These are phyloP conservation scores for Clarias platycephalus DNA, from an alignment of 2,797 vertebrate genomes.

Conservation along the genomic window DNA sequence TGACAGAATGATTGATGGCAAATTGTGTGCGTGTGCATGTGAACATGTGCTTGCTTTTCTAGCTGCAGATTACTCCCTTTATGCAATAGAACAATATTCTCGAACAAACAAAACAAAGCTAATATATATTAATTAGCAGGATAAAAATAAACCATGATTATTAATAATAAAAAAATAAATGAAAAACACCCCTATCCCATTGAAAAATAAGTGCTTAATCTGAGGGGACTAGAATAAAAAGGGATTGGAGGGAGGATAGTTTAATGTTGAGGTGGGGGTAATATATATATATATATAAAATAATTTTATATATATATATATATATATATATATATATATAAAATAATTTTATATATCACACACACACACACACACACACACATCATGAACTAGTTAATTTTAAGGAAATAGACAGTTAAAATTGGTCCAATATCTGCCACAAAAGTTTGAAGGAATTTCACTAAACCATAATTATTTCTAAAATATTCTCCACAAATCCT, in stretches of 20 bases:
- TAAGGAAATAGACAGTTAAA: slow-evolving; percentile 24
- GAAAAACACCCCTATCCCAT: not conserved
- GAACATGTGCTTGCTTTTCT: slow-evolving; percentile 11
- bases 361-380: too few relatives aligned
- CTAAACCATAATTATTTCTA: slow-evolving; percentile 65
- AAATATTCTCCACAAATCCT: slow-evolving; percentile 54
- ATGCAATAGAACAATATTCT: slow-evolving; percentile 54
- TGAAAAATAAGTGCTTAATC: slow-evolving; percentile 25
- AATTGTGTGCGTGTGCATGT: not conserved
- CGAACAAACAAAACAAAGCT: slow-evolving; percentile 43
- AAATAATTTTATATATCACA: too few relatives aligned
- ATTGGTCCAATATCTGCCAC: slow-evolving; percentile 63
- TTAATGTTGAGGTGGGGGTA: slow-evolving; percentile 53
- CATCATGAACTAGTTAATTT: not conserved
- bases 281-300: too few relatives aligned
- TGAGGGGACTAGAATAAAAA: not conserved
- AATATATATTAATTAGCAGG: slow-evolving; percentile 12
- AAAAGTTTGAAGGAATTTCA: slow-evolving; percentile 46
- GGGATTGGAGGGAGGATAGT: slow-evolving; percentile 40
- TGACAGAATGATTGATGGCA: slow-evolving; percentile 28
- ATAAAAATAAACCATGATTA: slow-evolving; percentile 29
- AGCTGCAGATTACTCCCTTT: slow-evolving; percentile 22
- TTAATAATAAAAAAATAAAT: not conserved
- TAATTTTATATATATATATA: too few relatives aligned
- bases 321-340: too few relatives aligned